These are phyloP conservation scores for Pantelozetes paolii DNA, from an alignment of 2,888 invertebrate species.

Conservation along the genomic window DNA sequence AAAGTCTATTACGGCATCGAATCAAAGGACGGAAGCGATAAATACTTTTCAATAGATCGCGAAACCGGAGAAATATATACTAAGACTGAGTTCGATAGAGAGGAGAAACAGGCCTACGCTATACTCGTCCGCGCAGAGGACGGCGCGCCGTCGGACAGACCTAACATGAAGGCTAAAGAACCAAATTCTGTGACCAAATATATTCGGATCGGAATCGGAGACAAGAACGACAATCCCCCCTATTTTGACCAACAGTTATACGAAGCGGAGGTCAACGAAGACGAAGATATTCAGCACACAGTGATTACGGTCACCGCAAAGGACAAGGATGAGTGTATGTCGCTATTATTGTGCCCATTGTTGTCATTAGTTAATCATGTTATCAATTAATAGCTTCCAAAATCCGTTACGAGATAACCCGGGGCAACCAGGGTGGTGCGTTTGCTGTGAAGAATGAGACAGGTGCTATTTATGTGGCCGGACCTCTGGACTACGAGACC, in stretches of 20 bases:
- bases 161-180: conserved; percentile 78
- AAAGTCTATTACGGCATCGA: conserved; percentile 91
- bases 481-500: conserved; percentile 93
- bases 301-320: conserved; percentile 97
- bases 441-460: conserved; percentile 98
- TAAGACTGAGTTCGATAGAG: conserved; percentile 91
- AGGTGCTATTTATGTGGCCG: conserved; percentile 95
- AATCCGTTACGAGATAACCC: conserved; percentile 98
- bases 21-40: conserved; percentile 80
- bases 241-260: conserved; percentile 95
- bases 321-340: conserved; percentile 98
- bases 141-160: conserved; percentile 90
- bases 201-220: conserved; percentile 95
- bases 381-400: conserved; percentile 72
- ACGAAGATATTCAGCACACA: conserved; percentile 94
- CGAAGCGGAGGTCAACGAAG: conserved; percentile 95
- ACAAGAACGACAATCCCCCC: conserved; percentile 99
- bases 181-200: conserved; percentile 97
- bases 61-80: conserved; percentile 94
- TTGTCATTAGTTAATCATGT: neutral
- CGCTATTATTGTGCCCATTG: conserved; percentile 45
- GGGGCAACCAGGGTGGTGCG: conserved; percentile 90
- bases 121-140: conserved; percentile 94
- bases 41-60: conserved; percentile 88
- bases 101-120: conserved; percentile 90